phyloP scores from a whole-genome alignment of 2,888 invertebrate species.

The Neoitamus cyanurus region DNA sequence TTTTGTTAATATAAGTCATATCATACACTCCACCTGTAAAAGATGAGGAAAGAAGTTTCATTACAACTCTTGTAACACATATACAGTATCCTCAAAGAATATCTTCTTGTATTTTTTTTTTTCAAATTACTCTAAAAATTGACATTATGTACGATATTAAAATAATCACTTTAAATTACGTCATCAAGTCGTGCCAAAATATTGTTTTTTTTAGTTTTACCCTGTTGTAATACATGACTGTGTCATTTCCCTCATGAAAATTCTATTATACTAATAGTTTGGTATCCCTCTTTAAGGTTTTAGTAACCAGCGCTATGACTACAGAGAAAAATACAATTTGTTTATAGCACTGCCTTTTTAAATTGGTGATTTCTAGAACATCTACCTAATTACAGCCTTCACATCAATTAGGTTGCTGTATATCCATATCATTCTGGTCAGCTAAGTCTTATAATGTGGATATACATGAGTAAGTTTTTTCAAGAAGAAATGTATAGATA shows the following conservation, averaged over 20 bases:
- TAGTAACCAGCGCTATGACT: neutral
- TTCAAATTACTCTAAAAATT: neutral
- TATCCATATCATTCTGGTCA: neutral
- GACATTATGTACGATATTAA: neutral
- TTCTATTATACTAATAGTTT: no score
- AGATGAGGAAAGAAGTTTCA: no score
- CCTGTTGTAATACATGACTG: neutral
- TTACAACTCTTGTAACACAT: no score
- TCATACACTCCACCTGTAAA: no score
- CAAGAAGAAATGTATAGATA: neutral
- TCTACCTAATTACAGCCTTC: conserved; percentile 22
- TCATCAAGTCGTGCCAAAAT: neutral
- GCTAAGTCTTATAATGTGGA: neutral
- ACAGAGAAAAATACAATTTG: neutral
- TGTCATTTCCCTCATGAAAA: neutral
- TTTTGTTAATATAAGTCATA: no score
- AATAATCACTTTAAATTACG: neutral
- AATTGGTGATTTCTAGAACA: neutral
- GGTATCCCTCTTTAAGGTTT: neutral
- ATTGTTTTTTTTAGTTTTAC: no score
- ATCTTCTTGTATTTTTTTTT: neutral
- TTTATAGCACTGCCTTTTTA: neutral
- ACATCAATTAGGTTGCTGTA: neutral
- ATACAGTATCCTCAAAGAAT: no score
- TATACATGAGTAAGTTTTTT: neutral